Evolutionary conservation across 1,140 invertebrate genomes (phyloP).

Genomic region (Drosophila melanica): DNA sequence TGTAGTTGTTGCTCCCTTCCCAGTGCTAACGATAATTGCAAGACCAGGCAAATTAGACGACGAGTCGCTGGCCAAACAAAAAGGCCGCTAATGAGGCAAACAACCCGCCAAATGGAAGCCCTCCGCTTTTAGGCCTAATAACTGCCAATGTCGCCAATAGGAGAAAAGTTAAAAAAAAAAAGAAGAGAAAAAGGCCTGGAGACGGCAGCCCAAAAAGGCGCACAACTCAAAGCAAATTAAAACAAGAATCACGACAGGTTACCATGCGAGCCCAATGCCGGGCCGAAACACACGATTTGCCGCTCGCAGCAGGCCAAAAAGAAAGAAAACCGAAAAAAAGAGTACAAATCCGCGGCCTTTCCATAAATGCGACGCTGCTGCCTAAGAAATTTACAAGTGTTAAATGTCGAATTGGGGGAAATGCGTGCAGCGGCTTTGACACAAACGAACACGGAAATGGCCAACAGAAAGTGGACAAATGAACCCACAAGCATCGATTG

Average conservation of each 20-base stretch:
- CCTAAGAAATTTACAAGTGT: conserved; percentile 75
- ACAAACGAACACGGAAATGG: conserved; percentile 72
- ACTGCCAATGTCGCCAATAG: conserved; percentile 53
- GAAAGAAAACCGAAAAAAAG: conserved; percentile 10
- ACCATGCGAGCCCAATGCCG: conserved; percentile 68
- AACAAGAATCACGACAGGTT: conserved; percentile 83
- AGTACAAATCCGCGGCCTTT: conserved; percentile 25
- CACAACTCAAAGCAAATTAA: conserved; percentile 82
- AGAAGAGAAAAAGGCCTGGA: conserved; percentile 7
- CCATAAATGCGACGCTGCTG: conserved; percentile 51
- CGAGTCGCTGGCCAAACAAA: conserved; percentile 21
- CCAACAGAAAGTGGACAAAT: conserved; percentile 66
- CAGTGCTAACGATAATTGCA: conserved; percentile 41
- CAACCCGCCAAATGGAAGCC: conserved; percentile 60
- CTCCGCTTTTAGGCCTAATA: conserved; percentile 78
- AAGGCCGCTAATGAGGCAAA: conserved; percentile 71
- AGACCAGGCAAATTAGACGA: conserved; percentile 42
- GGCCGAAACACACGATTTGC: conserved; percentile 66
- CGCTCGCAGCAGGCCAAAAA: conserved; percentile 36
- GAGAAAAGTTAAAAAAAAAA: conserved; percentile 36
- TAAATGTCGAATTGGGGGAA: conserved; percentile 80
- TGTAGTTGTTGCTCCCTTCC: conserved; percentile 26
- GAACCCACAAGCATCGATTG: conserved; percentile 44
- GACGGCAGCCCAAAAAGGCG: conserved; percentile 68
- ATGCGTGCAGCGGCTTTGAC: conserved; percentile 73